Evolutionary conservation across 2,888 invertebrate species (phyloP), one percentile per base, ranked within the genome.

Genomic region (Ceraclea dissimilis): DNA sequence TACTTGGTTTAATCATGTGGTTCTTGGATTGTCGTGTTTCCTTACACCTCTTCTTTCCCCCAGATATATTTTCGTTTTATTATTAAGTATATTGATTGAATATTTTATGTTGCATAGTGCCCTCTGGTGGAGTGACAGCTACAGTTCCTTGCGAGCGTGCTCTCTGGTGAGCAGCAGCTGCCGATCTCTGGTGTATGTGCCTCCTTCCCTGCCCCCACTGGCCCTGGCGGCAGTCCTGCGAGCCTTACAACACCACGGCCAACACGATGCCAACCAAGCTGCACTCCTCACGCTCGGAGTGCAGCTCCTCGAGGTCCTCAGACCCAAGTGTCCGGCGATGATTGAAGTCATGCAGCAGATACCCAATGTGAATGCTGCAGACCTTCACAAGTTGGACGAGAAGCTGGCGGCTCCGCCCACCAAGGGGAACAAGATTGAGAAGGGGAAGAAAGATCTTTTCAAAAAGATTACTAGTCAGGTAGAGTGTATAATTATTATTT

Each of bases 241-340:
- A 63, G 93, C 91, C 49, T 78, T 95, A 60, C 87, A 91, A 62
- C 75, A 86, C 60, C 92, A 94, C 68, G 95, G 95, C 0, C 90
- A 93, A 67, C 93, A 94, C 69, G 94, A 94, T 66, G 85, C 88
- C 11, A 90, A 90, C 75, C 91, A 90, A 69, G 88, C 91, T 13
- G 82, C 85, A 1, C 72, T 93, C 47, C 78, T 93, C 4, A 85
- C 86, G 4, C 78, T 93, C 21, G 92, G 90, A 2, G 85, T 92
- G 1, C 89, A 89, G 73, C 84, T 90, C 51, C 95, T 94, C 72
- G 93, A 94, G 71, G 78, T 85, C 60, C 74, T 93, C 39, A 79
- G 92, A 58, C 90, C 90, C 1, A 77, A 79, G 58, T 92, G 88
- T 71, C 85, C 89, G 0, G 80, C 82, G 65, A 79, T 91, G 51